phyloP scores from a whole-genome alignment of 2,113 vertebrate genomes.

The Meleagris gallopavo region DNA sequence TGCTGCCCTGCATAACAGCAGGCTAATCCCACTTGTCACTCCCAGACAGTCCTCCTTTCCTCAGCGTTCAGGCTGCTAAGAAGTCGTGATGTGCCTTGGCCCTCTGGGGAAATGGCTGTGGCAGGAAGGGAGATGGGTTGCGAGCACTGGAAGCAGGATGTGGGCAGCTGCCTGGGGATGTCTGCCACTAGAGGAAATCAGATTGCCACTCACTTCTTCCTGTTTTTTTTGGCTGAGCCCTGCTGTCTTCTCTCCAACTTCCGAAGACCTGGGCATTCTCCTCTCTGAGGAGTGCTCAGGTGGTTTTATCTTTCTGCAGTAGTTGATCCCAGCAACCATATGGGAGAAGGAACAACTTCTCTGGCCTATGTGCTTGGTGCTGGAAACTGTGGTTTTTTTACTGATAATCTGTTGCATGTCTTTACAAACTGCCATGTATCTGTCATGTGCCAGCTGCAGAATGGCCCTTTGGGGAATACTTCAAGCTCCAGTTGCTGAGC shows the following conservation, averaged over 20 bases:
- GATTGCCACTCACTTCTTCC: not conserved
- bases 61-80: conserved; percentile 32
- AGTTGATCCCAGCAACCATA: not conserved
- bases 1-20: conserved; percentile 60
- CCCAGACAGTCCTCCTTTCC: conserved; percentile 67
- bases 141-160: not conserved
- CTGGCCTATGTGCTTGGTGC: not conserved
- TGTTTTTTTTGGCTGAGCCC: not conserved
- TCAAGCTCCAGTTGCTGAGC: not conserved
- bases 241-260: not conserved
- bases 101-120: conserved; percentile 35
- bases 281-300: not conserved
- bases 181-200: not conserved
- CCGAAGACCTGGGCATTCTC: not conserved
- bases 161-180: not conserved
- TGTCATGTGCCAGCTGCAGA: not conserved
- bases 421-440: not conserved
- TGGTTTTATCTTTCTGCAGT: not conserved
- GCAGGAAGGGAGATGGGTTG: not conserved
- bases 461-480: not conserved
- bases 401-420: not conserved
- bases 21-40: conserved; percentile 80
- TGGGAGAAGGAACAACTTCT: not conserved
- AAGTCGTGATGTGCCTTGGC: conserved; percentile 54
- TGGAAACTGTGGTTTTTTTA: not conserved